Evolutionary conservation across 2,888 invertebrate species (phyloP), one percentile per base, ranked within the genome.

Genomic region (Chelonus formosanus): DNA sequence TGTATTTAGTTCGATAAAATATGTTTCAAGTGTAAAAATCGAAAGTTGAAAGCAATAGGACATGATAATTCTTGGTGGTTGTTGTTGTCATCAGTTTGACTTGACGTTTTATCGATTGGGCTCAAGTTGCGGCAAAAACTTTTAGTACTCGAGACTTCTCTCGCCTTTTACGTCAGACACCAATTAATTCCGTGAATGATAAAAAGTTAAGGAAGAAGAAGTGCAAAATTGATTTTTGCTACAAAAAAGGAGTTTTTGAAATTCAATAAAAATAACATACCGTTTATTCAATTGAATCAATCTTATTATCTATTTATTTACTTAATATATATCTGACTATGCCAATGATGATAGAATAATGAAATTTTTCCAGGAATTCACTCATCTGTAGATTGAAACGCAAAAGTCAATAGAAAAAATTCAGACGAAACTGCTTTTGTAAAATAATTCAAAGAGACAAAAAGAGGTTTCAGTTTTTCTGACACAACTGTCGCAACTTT

Each of bases 241-340:
- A 48, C 48, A 48, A 70, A 72, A 80, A 81, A 81, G 20, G 20
- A 48, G 3, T 48, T 48, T 48, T 48, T 48, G 20, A 20, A 1
- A 31, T 50, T 20, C 3, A 5, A 50, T 5, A 4, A 50, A 20
- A 20, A 6, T 20, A 20, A 2, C 20, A 20, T 20, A 20, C 20
- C 2, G 1, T 20, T 20, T 20, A 20, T 20, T 20, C 1, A 1
- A 20, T 20, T 20, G 20, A 20, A 20, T 20, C 20, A 20, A 20
- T 20, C 20, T 20, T 20, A 20, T 2, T 20, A 20, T 20, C 20
- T n/a, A 20, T 20, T 20, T 20, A 20, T 20, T 20, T 2, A 20
- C 20, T 20, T 20, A 20, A 20, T 1, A 20, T 20, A 20, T 20
- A 20, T 20, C 1, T 20, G 20, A 20, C 20, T 20, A 20, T 20